A percentile compares a stretch with the other conserved stretches of the same genome.
These are phyloP conservation scores for Sphaerophoria taeniata DNA, from an alignment of 2,888 invertebrate genomes.

Conservation along the genomic window DNA sequence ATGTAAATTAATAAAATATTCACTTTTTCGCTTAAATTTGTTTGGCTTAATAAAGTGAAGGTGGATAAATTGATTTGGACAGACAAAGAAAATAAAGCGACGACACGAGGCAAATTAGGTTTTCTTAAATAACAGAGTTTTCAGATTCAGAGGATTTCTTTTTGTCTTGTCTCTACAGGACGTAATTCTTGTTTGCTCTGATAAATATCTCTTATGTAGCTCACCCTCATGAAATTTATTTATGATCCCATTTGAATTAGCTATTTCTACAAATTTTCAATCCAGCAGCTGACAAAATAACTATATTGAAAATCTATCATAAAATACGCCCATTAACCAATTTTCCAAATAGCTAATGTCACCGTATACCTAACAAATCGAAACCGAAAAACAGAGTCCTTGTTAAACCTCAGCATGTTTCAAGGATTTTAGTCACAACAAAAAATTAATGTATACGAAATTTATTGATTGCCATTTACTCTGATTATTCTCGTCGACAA, in stretches of 20 bases:
- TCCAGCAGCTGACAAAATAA: conserved; percentile 13
- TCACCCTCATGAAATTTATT: not conserved
- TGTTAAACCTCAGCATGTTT: conserved; percentile 7
- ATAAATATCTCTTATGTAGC: too few species aligned
- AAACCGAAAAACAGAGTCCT: not conserved
- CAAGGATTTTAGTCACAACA: conserved; percentile 33
- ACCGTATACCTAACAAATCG: not conserved
- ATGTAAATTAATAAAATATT: conserved; percentile 1
- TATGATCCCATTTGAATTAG: not conserved
- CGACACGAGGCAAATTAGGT: not conserved
- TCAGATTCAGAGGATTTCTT: conserved; percentile 3
- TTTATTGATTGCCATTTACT: conserved; percentile 55
- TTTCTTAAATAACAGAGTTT: not conserved
- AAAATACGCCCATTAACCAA: conserved; percentile 23
- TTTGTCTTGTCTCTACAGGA: not conserved
- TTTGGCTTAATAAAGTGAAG: conserved; percentile 23
- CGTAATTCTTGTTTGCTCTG: too few species aligned
- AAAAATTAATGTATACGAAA: conserved; percentile 23
- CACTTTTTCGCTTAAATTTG: not conserved
- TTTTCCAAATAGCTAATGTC: conserved; percentile 14
- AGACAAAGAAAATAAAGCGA: not conserved
- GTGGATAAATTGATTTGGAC: conserved; percentile 7
- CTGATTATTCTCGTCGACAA: conserved; percentile 9
- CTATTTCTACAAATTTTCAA: not conserved
- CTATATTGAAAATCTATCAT: not conserved